These are phyloP conservation scores for Zelostemma sp. DNA, from an alignment of 1,140 invertebrate species.

Conservation along the genomic window DNA sequence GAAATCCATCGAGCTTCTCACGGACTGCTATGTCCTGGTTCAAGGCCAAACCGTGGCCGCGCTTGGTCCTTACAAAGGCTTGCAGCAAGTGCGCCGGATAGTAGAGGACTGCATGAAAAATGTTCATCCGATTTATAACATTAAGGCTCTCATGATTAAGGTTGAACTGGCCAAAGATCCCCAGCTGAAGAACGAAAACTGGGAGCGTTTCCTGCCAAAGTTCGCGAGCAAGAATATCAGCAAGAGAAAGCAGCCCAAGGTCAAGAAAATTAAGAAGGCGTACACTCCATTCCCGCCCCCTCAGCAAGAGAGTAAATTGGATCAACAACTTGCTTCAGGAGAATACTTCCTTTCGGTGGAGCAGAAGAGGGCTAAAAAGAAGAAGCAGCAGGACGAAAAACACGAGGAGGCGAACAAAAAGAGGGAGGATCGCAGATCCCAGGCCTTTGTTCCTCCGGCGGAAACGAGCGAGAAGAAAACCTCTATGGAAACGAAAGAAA, in stretches of 20 bases:
- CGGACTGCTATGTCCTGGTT: constrained; percentile 96
- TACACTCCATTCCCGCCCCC: constrained; percentile 99
- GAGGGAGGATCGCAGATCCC: constrained; percentile 81
- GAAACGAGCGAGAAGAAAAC: constrained; percentile 69
- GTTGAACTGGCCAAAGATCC: constrained; percentile 94
- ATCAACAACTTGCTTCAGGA: constrained; percentile 93
- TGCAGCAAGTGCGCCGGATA: constrained; percentile 92
- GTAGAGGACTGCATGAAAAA: constrained; percentile 99
- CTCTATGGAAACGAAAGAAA: constrained; percentile 52
- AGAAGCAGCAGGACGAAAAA: constrained; percentile 82
- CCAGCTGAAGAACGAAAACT: constrained; percentile 92
- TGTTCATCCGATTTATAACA: constrained; percentile 98
- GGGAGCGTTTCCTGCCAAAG: constrained; percentile 97
- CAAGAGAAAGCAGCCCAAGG: constrained; percentile 88
- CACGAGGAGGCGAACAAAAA: constrained; percentile 78
- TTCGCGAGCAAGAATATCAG: constrained; percentile 93
- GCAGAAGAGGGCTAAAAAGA: constrained; percentile 80
- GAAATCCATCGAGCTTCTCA: constrained; percentile 98
- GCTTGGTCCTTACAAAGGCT: constrained; percentile 94
- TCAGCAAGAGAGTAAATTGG: constrained; percentile 93
- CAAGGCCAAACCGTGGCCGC: constrained; percentile 98
- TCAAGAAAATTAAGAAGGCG: constrained; percentile 87
- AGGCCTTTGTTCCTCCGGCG: constrained; percentile 87
- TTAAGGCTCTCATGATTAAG: constrained; percentile 99
- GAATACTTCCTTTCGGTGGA: constrained; percentile 96